phyloP scores from a whole-genome alignment of 1,140 invertebrate species.

The Rhynchophorus ferrugineus region DNA sequence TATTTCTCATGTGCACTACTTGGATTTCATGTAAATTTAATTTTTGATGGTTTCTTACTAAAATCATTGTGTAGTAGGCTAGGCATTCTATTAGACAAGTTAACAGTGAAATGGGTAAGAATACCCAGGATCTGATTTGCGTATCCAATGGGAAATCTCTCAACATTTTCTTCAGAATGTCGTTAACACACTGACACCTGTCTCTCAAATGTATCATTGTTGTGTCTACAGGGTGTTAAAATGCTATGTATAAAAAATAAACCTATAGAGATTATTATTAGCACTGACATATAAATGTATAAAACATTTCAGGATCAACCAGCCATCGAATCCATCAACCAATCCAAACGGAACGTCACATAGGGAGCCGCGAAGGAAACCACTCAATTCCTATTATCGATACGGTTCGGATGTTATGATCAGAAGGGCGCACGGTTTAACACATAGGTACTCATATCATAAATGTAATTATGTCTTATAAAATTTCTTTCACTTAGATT shows the following conservation, averaged over 20 bases:
- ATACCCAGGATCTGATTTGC: constrained; percentile 94
- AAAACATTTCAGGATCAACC: neutral
- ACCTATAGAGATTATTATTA: no score
- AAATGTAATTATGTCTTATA: no score
- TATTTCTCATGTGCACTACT: constrained; percentile 63
- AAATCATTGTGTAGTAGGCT: constrained; percentile 91
- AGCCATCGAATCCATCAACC: neutral
- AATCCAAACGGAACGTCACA: neutral
- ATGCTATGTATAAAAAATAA: no score
- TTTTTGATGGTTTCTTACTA: constrained; percentile 89
- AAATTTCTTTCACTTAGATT: constrained; percentile 28
- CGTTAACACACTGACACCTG: no score
- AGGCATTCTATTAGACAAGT: constrained; percentile 95
- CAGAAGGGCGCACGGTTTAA: constrained; percentile 14
- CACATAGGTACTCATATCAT: constrained; percentile 9
- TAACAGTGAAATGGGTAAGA: constrained; percentile 92
- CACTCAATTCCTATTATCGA: constrained; percentile 1
- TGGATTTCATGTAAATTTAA: constrained; percentile 89
- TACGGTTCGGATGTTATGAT: constrained; percentile 17
- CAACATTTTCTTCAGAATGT: constrained; percentile 7
- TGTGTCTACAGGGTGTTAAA: no score
- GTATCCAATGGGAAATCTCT: constrained; percentile 84
- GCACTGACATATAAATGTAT: no score
- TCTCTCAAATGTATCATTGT: no score
- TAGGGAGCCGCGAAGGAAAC: constrained; percentile 4